A percentile compares a stretch with the other conserved stretches of the same genome.
phyloP scores from a whole-genome alignment of 2,797 vertebrate species.

The Mastacembelus armatus region DNA sequence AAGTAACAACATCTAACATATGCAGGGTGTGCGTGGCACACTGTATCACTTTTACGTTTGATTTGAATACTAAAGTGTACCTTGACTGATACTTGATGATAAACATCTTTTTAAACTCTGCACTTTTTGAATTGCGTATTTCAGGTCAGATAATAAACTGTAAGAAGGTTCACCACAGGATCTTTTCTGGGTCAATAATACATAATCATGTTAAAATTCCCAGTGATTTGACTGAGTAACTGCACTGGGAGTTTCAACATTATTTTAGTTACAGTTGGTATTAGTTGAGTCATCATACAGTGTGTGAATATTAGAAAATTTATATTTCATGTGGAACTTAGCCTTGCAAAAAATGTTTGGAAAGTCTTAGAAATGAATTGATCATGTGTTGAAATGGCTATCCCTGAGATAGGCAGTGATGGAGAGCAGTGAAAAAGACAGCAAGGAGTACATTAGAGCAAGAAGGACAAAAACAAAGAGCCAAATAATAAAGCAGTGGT shows the following conservation, averaged over 20 bases:
- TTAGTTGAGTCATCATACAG: too few species aligned
- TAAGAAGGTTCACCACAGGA: not conserved
- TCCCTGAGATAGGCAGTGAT: not conserved
- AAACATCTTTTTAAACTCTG: not conserved
- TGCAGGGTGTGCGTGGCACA: not conserved
- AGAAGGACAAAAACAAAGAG: constrained; percentile 25
- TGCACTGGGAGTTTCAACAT: not conserved
- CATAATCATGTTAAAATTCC: not conserved
- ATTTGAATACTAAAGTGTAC: not conserved
- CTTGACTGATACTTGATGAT: not conserved
- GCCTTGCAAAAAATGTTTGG: too few species aligned
- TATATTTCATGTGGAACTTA: too few species aligned
- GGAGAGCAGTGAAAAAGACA: not conserved
- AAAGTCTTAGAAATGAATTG: too few species aligned
- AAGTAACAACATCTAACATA: too few species aligned
- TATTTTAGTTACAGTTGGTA: not conserved
- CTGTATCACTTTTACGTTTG: not conserved
- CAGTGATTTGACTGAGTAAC: not conserved
- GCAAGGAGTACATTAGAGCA: not conserved
- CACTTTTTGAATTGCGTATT: not conserved
- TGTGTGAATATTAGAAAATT: not conserved
- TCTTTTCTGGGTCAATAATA: not conserved
- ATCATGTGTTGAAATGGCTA: too few species aligned
- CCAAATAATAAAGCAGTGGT: not conserved
- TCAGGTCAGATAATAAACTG: not conserved